Evolutionary conservation across 2,888 invertebrate species (phyloP).

Genomic region (Kryphioiulus occultus): DNA sequence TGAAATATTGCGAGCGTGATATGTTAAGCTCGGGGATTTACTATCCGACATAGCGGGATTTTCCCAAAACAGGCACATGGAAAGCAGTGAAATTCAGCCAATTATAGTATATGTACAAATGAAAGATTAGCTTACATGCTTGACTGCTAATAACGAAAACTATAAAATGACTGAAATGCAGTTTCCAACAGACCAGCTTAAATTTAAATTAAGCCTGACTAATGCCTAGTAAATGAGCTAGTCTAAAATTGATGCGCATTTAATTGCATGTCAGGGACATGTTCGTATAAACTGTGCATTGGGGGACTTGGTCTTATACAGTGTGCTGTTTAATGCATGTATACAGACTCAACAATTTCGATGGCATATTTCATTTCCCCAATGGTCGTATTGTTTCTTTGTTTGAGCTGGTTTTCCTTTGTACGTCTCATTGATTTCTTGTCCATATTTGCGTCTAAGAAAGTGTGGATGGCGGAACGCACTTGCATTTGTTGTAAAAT

Average conservation of each 20-base stretch:
- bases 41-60: background rate
- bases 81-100: background rate
- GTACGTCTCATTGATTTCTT: background rate
- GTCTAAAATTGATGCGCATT: constrained; percentile 1
- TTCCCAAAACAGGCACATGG: background rate
- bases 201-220: background rate
- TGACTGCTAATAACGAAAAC: background rate
- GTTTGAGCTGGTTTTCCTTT: background rate
- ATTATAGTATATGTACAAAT: background rate
- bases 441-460: constrained; percentile 1
- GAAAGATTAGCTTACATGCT: background rate
- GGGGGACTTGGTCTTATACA: background rate
- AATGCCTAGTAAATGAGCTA: constrained; percentile 20
- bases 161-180: background rate
- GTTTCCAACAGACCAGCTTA: background rate
- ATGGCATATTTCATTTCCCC: background rate
- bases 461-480: background rate
- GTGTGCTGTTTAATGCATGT: background rate
- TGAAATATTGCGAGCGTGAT: background rate
- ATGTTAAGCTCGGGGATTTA: background rate
- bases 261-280: constrained; percentile 22
- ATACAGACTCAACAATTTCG: background rate
- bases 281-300: background rate
- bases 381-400: background rate
- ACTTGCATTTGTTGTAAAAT: background rate